Evolutionary conservation across 2,888 invertebrate species (phyloP).

Genomic region (Macrosiphum euphorbiae): DNA sequence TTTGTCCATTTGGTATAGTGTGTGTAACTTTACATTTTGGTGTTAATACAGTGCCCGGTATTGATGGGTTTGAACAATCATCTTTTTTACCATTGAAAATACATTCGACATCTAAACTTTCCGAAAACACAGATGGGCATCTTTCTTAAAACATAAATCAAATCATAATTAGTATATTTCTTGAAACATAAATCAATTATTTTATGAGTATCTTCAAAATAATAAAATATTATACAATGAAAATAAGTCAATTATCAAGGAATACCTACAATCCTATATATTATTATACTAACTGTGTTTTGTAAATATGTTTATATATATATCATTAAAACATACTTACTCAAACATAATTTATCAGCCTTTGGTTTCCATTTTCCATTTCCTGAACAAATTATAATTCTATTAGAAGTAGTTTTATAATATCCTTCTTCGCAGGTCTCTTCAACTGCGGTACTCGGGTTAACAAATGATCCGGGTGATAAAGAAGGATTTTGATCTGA

Average conservation of each 20-base stretch:
- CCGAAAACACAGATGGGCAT: constrained; percentile 66
- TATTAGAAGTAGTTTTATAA: not conserved
- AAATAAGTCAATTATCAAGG: not conserved
- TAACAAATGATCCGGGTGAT: not conserved
- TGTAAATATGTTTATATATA: not conserved
- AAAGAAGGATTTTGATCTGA: not conserved
- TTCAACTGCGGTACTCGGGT: not conserved
- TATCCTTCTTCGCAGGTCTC: constrained; percentile 18
- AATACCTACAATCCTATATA: too few species aligned
- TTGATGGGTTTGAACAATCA: constrained; percentile 65
- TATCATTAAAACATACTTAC: not conserved
- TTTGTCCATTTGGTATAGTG: constrained; percentile 20
- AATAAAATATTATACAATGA: not conserved
- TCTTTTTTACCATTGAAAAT: constrained; percentile 63
- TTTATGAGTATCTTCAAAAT: not conserved
- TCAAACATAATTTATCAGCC: constrained; percentile 31
- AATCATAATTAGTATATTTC: not conserved
- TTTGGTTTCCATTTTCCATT: constrained; percentile 4
- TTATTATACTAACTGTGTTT: too few species aligned
- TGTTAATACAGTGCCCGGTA: constrained; percentile 66
- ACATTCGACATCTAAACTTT: constrained; percentile 66
- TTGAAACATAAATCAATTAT: not conserved
- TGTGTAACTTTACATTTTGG: constrained; percentile 66
- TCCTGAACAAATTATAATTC: constrained; percentile 5
- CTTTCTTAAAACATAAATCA: constrained; percentile 65